Evolutionary conservation across 2,888 invertebrate species (phyloP), one percentile per base, ranked within the genome.

Genomic region (Drosophila robusta): DNA sequence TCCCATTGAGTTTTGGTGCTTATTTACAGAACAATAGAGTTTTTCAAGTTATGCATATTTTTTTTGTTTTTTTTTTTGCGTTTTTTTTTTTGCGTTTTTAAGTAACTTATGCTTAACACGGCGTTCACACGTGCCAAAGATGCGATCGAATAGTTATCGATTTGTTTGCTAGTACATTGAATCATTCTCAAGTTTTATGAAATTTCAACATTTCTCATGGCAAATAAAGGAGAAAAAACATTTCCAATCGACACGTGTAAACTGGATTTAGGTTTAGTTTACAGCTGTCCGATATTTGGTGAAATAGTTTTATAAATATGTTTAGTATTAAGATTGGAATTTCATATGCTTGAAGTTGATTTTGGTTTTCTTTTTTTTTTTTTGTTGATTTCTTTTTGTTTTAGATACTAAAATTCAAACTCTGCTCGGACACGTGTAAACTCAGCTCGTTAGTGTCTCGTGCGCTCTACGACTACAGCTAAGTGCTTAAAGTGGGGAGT

Each of bases 1-100:
- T 76, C 75, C 75, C 74, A 63, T 63, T 63, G 36, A 52, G 56
- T 60, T 46, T 47, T 55, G 36, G 69, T 74, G 75, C 78, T 52
- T 78, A 69, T 78, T 4, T 78, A 78, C 74, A 78, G 64, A 55
- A 58, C 38, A 42, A 47, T 64, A 55, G 41, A 66, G 24, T 24
- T 58, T 55, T 39, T 47, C 8, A 4, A 52, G 32, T 52, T 36
- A 26, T 16, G 14, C 24, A 34, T 52, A 44, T 39, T 12, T 24
- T 49, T 14, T 9, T 50, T 5, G 18, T 29, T 9, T 8, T 11
- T 14, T 52, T 45, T n/a, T 18, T n/a, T n/a, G n/a, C n/a, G 1
- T 54, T n/a, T 8, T 4, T 2, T 18, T 29, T 29, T 29, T 29
- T 32, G 3, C 12, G 0, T 34, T 36, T 63, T 36, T 36, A 36